phyloP scores from a whole-genome alignment of 2,113 vertebrate species.

The Halcyon malimbica region DNA sequence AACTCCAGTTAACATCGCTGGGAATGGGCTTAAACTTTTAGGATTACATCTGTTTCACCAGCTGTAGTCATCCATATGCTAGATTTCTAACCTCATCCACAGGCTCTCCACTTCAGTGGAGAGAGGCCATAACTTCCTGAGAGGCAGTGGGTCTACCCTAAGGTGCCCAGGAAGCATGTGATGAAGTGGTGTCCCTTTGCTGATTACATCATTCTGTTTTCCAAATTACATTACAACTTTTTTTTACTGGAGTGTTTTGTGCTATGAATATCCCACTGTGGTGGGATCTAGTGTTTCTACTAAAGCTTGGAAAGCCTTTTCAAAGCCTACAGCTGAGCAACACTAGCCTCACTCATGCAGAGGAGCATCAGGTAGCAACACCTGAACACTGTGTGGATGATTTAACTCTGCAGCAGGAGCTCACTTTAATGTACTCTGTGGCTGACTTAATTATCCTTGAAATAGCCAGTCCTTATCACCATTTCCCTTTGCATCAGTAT shows the following conservation, averaged over 20 bases:
- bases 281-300: background rate
- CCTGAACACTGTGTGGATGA: fast-evolving
- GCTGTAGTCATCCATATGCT: background rate
- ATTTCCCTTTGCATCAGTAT: background rate
- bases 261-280: background rate
- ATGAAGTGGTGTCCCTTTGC: background rate
- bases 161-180: background rate
- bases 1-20: background rate
- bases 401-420: background rate
- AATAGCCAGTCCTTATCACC: background rate
- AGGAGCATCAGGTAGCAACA: background rate
- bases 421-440: background rate
- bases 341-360: background rate
- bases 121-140: background rate
- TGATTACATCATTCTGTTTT: background rate
- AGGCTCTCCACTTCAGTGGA: background rate
- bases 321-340: background rate
- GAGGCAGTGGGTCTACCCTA: background rate
- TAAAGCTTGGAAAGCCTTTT: background rate
- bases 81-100: background rate
- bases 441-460: background rate
- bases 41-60: conserved; percentile 34
- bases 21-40: background rate
- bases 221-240: background rate
- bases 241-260: background rate